These are phyloP conservation scores for Dendrolimus punctatus DNA, from an alignment of 1,140 invertebrate species.

Conservation along the genomic window DNA sequence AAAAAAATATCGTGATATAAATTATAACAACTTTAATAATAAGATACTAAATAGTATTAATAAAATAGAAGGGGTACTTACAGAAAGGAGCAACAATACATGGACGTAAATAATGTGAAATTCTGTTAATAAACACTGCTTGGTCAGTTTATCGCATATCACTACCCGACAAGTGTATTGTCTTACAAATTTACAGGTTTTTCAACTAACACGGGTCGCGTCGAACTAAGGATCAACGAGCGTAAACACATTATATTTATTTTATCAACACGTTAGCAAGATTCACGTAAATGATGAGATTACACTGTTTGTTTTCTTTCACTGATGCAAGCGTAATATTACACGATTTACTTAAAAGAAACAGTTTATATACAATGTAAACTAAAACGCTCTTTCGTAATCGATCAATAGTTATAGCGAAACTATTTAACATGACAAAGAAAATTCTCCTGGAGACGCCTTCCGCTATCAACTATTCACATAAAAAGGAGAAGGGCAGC, in stretches of 20 bases:
- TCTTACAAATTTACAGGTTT: slow-evolving; percentile 13
- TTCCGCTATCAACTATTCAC: slow-evolving; percentile 7
- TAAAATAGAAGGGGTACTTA: slow-evolving; percentile 36
- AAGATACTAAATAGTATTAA: not conserved
- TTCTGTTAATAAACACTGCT: slow-evolving; percentile 23
- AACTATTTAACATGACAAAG: slow-evolving; percentile 63
- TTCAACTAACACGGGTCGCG: slow-evolving; percentile 21
- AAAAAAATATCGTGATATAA: not conserved
- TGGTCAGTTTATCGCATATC: slow-evolving; percentile 20
- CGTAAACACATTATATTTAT: slow-evolving; percentile 24
- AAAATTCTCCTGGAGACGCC: slow-evolving; percentile 31
- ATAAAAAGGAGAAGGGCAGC: slow-evolving; percentile 12
- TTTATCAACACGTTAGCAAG: slow-evolving; percentile 24
- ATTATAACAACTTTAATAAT: not conserved
- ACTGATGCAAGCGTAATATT: slow-evolving; percentile 6
- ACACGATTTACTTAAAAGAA: slow-evolving; percentile 12
- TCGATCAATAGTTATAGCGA: slow-evolving; percentile 63
- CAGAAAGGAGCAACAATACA: slow-evolving; percentile 70
- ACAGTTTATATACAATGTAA: slow-evolving; percentile 21
- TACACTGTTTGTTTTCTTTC: not conserved
- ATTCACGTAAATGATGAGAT: no score
- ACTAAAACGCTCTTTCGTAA: slow-evolving; percentile 58
- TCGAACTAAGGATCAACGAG: slow-evolving; percentile 18
- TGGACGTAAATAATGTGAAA: slow-evolving; percentile 44
- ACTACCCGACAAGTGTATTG: slow-evolving; percentile 7